Base-by-base conservation (phyloP, 2,888 invertebrate species). In the Stenoptilia bipunctidactyla region DNA sequence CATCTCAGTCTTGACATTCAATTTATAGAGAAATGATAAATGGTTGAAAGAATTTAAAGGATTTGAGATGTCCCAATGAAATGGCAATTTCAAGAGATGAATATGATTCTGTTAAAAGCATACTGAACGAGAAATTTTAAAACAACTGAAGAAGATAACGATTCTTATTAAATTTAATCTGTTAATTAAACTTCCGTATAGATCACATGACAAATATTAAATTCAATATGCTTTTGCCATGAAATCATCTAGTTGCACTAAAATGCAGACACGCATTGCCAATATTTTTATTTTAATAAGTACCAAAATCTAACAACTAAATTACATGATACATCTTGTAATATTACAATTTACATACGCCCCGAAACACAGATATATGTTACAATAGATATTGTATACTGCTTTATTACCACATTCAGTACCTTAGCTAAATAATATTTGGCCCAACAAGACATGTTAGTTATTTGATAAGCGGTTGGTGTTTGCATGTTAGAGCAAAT, bases 401-500 rank as follows among this genome's bases (percentile, higher is more conserved):
- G 54, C 52, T 66, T 69, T 68, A 75, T 68, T 68, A 80, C 83
- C 80, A 77, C 80, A 82, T 80, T 80, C 82, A 72, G 71, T 64
- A 83, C 83, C 80, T 72, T 68, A 64, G 67, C 71, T 73, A 74
- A 12, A 71, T 73, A 72, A 67, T 20, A 20, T 71, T 70, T 75
- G 73, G 71, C 74, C 82, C 79, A 61, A 60, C 72, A 76, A 80
- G 73, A 77, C 74, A 70, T 80, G 85, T 85, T 85, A 85, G 85
- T 85, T 71, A 73, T 68, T 65, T 72, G 83, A 76, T 74, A 83
- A 85, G 85, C 85, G 84, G 84, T 84, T 61, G 75, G 85, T 85
- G 85, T 85, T 85, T 85, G 85, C 85, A 85, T 85, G 85, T 85
- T 85, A 85, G 85, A 72, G 82, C 85, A 84, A 80, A 76, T 77